Conservation (phyloP, 2,797 vertebrate genomes). For the Labeo calbasu region DNA sequence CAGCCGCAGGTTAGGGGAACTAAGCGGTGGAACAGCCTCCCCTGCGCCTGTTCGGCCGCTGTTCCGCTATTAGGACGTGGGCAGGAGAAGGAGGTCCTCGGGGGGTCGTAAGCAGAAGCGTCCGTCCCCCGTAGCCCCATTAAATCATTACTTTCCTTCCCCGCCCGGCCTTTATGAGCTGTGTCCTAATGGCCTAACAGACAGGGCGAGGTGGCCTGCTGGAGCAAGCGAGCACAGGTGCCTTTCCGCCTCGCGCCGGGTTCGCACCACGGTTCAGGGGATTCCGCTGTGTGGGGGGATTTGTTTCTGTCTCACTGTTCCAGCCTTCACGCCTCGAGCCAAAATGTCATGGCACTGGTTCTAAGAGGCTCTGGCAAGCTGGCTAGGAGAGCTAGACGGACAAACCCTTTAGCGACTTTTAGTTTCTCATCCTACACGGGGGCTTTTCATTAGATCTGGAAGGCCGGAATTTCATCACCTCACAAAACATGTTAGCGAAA, state of each 20-base stretch:
- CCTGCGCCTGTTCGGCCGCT: constrained; percentile 71
- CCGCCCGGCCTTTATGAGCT: constrained; percentile 88
- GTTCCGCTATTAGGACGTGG: constrained; percentile 82
- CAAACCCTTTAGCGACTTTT: constrained; percentile 55
- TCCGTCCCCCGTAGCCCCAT: constrained; percentile 86
- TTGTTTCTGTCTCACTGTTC: constrained; percentile 51
- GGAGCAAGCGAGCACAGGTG: constrained; percentile 36
- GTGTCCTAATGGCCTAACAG: constrained; percentile 91
- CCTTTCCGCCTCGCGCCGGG: constrained; percentile 23
- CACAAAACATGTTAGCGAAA: constrained; percentile 52
- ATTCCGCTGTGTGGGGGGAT: constrained; percentile 25
- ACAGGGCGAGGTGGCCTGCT: constrained; percentile 85
- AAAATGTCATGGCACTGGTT: constrained; percentile 56
- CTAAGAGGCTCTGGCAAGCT: constrained; percentile 54
- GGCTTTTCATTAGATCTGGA: constrained; percentile 33
- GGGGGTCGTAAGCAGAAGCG: constrained; percentile 87
- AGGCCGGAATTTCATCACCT: constrained; percentile 41
- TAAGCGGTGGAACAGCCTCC: constrained; percentile 83
- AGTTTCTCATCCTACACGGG: constrained; percentile 44
- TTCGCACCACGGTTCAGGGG: constrained; percentile 43
- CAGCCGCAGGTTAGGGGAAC: constrained; percentile 84
- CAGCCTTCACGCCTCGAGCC: constrained; percentile 52
- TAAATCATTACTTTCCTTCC: constrained; percentile 90
- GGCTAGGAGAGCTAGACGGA: constrained; percentile 35
- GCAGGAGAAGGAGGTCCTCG: constrained; percentile 67